Percentiles rank a stretch among this genome's conserved stretches.
Conservation (phyloP, 2,113 vertebrate species). For the Cairina moschata region DNA sequence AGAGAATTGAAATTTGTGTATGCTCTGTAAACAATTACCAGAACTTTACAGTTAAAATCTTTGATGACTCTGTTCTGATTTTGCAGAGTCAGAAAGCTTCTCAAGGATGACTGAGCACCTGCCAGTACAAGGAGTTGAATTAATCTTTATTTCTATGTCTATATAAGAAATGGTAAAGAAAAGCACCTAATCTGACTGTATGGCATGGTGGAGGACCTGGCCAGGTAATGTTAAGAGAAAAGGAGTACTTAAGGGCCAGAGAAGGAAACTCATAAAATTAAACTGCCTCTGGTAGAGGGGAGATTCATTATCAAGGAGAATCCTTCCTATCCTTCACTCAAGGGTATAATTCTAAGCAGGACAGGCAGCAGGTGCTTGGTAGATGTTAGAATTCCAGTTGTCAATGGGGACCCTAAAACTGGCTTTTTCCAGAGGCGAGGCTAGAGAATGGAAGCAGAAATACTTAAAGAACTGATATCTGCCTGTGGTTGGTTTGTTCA, state of each 20-base stretch:
- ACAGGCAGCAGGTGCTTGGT: neutral
- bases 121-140: neutral
- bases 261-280: neutral
- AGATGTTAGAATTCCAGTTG: neutral
- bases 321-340: too few relatives aligned
- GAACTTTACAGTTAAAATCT: neutral
- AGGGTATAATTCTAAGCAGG: neutral
- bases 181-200: neutral
- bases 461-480: neutral
- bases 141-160: neutral
- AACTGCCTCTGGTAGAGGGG: fast-evolving
- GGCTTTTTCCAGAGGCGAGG: neutral
- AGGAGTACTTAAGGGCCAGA: neutral
- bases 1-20: neutral
- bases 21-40: neutral
- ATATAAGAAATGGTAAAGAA: neutral
- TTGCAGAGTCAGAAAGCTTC: neutral
- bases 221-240: neutral
- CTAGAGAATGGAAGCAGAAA: neutral
- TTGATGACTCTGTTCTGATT: neutral
- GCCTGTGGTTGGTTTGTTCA: neutral
- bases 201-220: neutral
- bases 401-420: neutral
- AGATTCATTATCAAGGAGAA: too few relatives aligned
- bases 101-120: neutral